Evolutionary conservation across 2,113 vertebrate genomes (phyloP), one percentile per base, ranked within the genome.

Genomic region (Ursus arctos): DNA sequence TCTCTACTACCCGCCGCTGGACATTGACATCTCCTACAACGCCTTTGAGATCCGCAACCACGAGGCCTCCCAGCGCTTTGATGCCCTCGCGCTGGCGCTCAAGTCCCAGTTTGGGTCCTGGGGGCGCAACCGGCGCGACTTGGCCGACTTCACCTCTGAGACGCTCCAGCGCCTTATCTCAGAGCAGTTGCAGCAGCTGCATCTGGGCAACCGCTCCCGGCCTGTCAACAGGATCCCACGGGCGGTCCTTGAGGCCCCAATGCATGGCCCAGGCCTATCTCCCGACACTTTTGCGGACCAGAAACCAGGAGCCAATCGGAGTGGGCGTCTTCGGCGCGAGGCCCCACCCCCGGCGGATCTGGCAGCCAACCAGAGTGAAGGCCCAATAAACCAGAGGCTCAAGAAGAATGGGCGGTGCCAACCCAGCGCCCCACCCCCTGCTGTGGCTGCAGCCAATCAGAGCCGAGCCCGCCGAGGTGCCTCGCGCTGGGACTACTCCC

Each of bases 21-120:
- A 99, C 95, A 99, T 99, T 1, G 99, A 99, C 98, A 99, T 99
- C 97, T 99, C 99, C 90, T 99, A 99, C 99, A 99, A 99, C 0
- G 99, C 99, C 79, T 99, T 99, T 0, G 99, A 99, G 99, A 99
- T 99, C 89, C 99, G 99, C 97, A 99, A 99, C 98, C 99, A 99
- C 16, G 99, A 99, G 97, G 99, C 99, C 9, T 99, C 99, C 0
- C 99, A 99, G 98, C 99, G 99, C 86, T 99, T 99, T 0, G 99
- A 99, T 0, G 99, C 99, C 0, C 99, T 99, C 0, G 98, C 99
- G 93, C 97, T 99, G 47, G 99, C 99, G 6, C 99, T 99, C 31
- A 99, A 99, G 98, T 99, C 99, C 81, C 99, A 99, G 99, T 99
- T 99, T 71, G 99, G 99, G 7, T 99, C 99, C 0, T 99, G 99